A percentile compares a stretch with the other conserved stretches of the same genome.
These are phyloP conservation scores for Rousettus madagascariensis DNA, from an alignment of 2,797 vertebrate genomes.

Conservation along the genomic window DNA sequence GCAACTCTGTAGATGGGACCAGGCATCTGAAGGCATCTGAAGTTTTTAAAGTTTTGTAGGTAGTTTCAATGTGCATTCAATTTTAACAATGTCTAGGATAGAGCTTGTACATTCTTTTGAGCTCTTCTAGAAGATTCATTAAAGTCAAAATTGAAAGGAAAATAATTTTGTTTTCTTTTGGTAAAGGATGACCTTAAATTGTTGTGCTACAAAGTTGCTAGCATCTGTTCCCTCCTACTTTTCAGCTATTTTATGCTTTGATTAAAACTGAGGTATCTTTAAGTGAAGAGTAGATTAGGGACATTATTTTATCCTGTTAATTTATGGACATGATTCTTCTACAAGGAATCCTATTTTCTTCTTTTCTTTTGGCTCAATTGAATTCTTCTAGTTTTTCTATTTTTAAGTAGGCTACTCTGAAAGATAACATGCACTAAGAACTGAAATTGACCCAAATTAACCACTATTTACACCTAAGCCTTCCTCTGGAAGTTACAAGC, in stretches of 20 bases:
- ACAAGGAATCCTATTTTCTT: neutral
- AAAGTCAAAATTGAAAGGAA: neutral
- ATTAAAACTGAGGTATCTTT: neutral
- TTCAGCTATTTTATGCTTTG: neutral
- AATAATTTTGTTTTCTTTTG: neutral
- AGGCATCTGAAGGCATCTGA: neutral
- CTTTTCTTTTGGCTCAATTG: neutral
- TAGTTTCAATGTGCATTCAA: neutral
- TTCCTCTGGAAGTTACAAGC: neutral
- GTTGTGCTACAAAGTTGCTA: neutral
- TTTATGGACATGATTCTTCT: neutral
- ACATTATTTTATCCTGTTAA: neutral
- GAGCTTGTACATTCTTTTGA: neutral
- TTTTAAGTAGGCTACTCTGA: slow-evolving; percentile 15
- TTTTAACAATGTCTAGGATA: neutral
- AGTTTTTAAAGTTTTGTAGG: neutral
- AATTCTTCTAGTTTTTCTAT: neutral
- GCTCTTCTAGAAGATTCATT: neutral
- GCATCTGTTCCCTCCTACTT: neutral
- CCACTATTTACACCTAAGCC: neutral
- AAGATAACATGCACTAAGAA: neutral
- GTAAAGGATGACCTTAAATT: neutral
- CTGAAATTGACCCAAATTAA: neutral
- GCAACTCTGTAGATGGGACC: neutral
- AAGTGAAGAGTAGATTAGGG: neutral